These are phyloP conservation scores for Lasioglossum vierecki DNA, from an alignment of 2,888 invertebrate genomes.

Conservation along the genomic window DNA sequence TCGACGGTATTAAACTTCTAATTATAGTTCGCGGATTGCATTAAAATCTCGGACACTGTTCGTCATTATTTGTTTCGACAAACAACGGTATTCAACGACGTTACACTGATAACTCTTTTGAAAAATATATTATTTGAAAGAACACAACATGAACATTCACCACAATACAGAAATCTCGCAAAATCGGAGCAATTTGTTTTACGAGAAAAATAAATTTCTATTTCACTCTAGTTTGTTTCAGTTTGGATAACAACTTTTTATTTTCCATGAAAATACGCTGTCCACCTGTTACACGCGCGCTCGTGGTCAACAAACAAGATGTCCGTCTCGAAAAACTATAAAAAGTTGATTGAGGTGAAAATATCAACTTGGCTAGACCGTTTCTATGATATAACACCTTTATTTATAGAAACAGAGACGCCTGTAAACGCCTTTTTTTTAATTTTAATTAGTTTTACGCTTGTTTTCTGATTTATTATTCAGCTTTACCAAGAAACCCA, in stretches of 20 bases:
- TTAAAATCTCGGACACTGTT: background rate
- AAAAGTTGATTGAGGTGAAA: background rate
- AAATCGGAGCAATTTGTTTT: too few species aligned
- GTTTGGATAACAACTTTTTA: too few species aligned
- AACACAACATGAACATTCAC: too few species aligned
- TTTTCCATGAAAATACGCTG: too few species aligned
- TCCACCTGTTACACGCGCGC: background rate
- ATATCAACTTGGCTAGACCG: background rate
- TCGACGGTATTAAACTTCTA: background rate
- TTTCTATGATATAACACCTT: background rate
- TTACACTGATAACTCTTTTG: background rate
- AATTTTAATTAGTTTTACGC: background rate
- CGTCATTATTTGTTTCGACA: background rate
- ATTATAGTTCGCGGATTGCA: background rate
- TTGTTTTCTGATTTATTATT: conserved; percentile 5
- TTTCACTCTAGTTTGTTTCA: too few species aligned
- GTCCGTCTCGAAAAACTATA: background rate
- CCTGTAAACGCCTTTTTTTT: background rate
- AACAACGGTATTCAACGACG: background rate
- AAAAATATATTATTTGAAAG: background rate
- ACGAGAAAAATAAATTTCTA: background rate
- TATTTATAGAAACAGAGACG: background rate
- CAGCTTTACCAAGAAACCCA: background rate
- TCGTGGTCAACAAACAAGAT: background rate
- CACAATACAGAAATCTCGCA: too few species aligned